These are phyloP conservation scores for Acrossocheilus wenchowensis DNA, from an alignment of 2,797 vertebrate species.

Conservation along the genomic window DNA sequence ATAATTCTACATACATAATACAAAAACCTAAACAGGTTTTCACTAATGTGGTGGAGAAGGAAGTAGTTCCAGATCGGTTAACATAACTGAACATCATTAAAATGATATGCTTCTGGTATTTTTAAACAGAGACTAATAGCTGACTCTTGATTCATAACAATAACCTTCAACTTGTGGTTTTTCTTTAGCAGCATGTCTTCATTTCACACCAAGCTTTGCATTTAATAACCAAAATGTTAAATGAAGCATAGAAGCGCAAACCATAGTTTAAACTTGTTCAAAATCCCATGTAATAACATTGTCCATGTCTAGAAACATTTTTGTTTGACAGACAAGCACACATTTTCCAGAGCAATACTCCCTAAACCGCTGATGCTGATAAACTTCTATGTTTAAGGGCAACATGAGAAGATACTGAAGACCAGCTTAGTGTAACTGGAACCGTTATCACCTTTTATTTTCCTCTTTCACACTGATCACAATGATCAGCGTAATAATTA, in stretches of 20 bases:
- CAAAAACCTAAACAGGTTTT: not conserved
- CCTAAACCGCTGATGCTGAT: not conserved
- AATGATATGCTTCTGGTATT: not conserved
- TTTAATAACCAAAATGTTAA: constrained; percentile 26
- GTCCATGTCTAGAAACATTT: not conserved
- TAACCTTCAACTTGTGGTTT: not conserved
- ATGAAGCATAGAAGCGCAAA: constrained; percentile 24
- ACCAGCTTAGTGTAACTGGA: not conserved
- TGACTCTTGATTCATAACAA: not conserved
- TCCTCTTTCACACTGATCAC: constrained; percentile 70
- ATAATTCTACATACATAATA: not conserved
- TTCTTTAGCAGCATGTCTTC: not conserved
- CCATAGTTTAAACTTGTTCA: constrained; percentile 23
- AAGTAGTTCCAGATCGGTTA: not conserved
- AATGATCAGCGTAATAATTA: constrained; percentile 65
- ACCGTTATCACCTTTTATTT: constrained; percentile 62
- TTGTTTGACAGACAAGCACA: not conserved
- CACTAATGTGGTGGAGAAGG: not conserved
- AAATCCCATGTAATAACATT: constrained; percentile 3
- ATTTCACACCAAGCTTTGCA: not conserved
- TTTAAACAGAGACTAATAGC: not conserved
- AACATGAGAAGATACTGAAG: constrained; percentile 11
- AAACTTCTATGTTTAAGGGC: not conserved
- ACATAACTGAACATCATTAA: not conserved
- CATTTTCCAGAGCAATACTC: not conserved